These are phyloP conservation scores for Scopus umbretta DNA, from an alignment of 2,113 vertebrate genomes.

Conservation along the genomic window DNA sequence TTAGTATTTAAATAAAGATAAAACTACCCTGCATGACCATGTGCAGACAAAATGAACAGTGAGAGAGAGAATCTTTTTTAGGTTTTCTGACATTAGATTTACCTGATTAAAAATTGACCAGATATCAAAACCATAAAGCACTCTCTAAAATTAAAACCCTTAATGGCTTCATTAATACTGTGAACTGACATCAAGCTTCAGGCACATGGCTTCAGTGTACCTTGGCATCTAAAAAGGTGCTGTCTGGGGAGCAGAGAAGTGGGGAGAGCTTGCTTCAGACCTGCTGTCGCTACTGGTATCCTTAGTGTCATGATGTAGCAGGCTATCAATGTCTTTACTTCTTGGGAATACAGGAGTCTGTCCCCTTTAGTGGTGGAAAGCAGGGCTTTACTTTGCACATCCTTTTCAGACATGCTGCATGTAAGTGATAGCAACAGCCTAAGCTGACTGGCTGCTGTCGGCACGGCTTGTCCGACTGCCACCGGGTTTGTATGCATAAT, in stretches of 20 bases:
- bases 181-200: constrained; percentile 13
- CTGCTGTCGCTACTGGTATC: neutral
- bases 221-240: neutral
- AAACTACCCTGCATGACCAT: neutral
- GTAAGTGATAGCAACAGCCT: neutral
- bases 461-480: neutral
- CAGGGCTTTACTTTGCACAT: neutral
- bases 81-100: neutral
- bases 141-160: constrained; percentile 34
- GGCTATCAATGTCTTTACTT: neutral
- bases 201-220: neutral
- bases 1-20: constrained; percentile 48
- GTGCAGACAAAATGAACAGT: neutral
- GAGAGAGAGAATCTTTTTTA: neutral
- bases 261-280: neutral
- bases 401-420: neutral
- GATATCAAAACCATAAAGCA: constrained; percentile 29
- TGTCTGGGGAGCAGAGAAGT: neutral
- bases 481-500: neutral
- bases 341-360: neutral
- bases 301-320: fast-evolving
- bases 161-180: constrained; percentile 42
- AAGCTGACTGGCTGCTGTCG: neutral
- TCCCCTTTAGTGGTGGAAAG: neutral
- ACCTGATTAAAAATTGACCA: constrained; percentile 38